Percentiles rank a stretch among this genome's conserved stretches.
Conservation (phyloP, 1,140 invertebrate genomes). For the Prorops nasuta region DNA sequence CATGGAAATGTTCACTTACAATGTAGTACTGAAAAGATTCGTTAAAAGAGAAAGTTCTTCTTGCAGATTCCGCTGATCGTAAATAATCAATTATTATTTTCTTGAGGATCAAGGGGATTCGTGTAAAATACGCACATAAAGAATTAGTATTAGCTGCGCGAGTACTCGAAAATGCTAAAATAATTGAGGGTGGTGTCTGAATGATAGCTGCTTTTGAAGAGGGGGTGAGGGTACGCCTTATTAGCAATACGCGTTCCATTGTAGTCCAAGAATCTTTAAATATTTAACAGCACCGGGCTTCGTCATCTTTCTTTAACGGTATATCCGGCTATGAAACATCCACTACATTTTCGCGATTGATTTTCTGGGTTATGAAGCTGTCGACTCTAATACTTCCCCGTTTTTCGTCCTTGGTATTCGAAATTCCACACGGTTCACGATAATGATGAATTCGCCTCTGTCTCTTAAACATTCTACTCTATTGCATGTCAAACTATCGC, state of each 20-base stretch:
- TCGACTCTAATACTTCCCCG: background rate
- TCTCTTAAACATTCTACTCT: too few species aligned
- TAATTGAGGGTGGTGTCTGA: conserved; percentile 5
- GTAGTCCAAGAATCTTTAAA: conserved; percentile 49
- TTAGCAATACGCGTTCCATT: conserved; percentile 39
- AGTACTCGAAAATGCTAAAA: conserved; percentile 10
- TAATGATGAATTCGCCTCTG: background rate
- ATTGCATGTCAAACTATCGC: too few species aligned
- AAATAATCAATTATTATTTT: too few species aligned
- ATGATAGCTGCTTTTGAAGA: conserved; percentile 19
- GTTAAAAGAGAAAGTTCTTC: too few species aligned
- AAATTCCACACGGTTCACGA: background rate
- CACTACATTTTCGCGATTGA: conserved; percentile 23
- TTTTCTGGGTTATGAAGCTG: conserved; percentile 35
- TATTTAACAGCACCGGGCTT: conserved; percentile 47
- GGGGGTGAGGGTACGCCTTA: conserved; percentile 23
- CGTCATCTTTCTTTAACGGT: conserved; percentile 45
- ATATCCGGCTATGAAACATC: conserved; percentile 22
- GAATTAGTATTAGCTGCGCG: too few species aligned
- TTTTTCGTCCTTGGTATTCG: background rate
- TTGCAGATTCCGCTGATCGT: too few species aligned
- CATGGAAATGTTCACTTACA: too few species aligned
- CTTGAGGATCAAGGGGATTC: too few species aligned
- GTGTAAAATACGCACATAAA: too few species aligned
- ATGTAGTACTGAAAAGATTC: too few species aligned